Evolutionary conservation across 2,888 invertebrate genomes (phyloP), one percentile per base, ranked within the genome.

Genomic region (Aphodius granarius): DNA sequence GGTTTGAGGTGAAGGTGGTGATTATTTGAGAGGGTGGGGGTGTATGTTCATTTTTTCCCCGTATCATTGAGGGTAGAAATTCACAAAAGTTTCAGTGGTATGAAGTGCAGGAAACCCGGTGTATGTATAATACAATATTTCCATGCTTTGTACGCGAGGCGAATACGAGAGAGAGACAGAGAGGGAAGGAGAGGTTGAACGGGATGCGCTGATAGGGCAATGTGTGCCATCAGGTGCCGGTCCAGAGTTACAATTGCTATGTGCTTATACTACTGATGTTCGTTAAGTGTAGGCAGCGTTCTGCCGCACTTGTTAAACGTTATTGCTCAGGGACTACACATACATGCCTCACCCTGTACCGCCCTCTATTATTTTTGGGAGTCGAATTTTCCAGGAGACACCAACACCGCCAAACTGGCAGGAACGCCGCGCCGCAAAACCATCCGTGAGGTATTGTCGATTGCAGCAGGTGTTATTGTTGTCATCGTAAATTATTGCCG

Each of bases 391-490:
- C 43, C 68, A 21, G 21, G n/a, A 17, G 20, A 6, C 20, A 16
- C 21, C 9, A 68, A 68, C n/a, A 15, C 19, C 19, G 18, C 18
- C 65, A 21, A 68, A 68, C 9, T 16, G 68, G 20, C 68, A 20
- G 68, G 66, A 64, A 66, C 73, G 71, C 72, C 68, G 72, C 73
- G 71, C 72, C 68, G 20, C 74, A 66, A 76, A 64, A 66, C 66
- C 68, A 68, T 75, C 78, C 75, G 80, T 83, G 84, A 84, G 81
- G 83, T 82, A 85, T 84, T 83, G 85, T 85, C 85, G 85, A 86
- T 85, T 84, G 86, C 85, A 86, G 85, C 86, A 86, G 86, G 86
- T 86, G 86, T 84, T 86, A 85, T 86, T 85, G 85, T 85, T 86
- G 86, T 86, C 86, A 85, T 82, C 81, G 83, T 86, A 86, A 86